Percentiles rank a stretch among this genome's conserved stretches.
Conservation (phyloP, 2,113 vertebrate species). For the Colinus virginianus region DNA sequence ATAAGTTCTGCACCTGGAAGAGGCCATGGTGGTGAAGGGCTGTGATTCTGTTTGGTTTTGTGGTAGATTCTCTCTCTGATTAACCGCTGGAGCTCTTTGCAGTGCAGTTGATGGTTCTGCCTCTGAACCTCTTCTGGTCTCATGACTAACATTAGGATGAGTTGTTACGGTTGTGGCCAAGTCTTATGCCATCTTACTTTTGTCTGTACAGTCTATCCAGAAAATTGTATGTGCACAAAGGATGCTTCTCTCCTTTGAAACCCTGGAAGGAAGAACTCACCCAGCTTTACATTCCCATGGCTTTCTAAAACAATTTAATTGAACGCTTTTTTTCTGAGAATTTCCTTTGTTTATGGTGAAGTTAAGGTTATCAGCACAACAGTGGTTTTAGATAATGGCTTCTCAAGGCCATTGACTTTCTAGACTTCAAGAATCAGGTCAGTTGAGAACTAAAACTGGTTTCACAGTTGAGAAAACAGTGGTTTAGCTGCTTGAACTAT, state of each 20-base stretch:
- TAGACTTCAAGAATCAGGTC: neutral
- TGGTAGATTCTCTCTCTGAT: neutral
- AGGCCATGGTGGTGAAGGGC: neutral
- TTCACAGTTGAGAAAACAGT: neutral
- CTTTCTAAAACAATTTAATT: neutral
- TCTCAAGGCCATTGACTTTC: neutral
- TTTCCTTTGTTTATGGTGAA: neutral
- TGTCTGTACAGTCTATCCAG: neutral
- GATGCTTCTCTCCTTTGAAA: neutral
- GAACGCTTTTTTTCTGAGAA: neutral
- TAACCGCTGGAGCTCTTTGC: neutral
- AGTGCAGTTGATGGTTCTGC: neutral
- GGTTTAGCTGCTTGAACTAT: neutral
- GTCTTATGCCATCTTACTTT: neutral
- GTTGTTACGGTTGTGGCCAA: rapidly evolving
- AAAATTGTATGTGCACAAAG: neutral
- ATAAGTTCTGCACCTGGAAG: neutral
- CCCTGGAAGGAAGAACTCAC: neutral
- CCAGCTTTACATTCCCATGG: neutral
- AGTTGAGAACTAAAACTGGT: neutral
- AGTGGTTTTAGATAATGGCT: neutral
- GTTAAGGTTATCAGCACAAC: neutral
- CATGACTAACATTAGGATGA: neutral
- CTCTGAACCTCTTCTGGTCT: neutral
- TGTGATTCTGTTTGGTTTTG: neutral